Percentiles rank a stretch among this genome's conserved stretches.
phyloP scores from a whole-genome alignment of 2,113 vertebrate genomes.

The Nyctereutes procyonoides region DNA sequence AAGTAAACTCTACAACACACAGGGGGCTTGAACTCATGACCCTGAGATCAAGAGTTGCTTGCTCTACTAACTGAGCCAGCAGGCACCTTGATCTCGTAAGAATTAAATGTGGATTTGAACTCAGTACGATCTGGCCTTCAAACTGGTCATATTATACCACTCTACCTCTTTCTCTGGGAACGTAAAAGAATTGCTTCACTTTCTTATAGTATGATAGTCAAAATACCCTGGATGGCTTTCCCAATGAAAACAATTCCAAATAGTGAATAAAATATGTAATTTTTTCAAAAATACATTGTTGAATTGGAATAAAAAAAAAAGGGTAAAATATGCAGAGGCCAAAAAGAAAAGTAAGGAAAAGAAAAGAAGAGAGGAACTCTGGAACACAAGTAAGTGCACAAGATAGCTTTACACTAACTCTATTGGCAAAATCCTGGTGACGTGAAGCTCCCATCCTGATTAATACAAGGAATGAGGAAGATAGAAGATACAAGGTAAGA shows the following conservation, averaged over 20 bases:
- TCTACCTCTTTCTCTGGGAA: not conserved
- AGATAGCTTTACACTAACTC: not conserved
- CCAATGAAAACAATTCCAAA: constrained; percentile 5
- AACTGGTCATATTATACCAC: not conserved
- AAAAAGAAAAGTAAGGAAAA: not conserved
- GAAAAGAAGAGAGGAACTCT: not conserved
- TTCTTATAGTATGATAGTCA: not conserved
- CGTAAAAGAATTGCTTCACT: not conserved
- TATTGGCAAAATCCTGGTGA: not conserved
- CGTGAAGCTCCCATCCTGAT: not conserved
- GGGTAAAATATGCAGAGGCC: not conserved
- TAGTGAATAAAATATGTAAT: not conserved
- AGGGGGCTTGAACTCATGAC: too few species aligned
- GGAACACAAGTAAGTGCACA: not conserved
- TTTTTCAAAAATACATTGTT: not conserved
- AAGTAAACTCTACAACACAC: too few species aligned
- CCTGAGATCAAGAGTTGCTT: too few species aligned
- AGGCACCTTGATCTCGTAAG: not conserved
- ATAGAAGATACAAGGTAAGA: not conserved
- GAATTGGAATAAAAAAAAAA: not conserved
- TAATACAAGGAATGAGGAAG: not conserved
- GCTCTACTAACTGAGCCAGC: too few species aligned
- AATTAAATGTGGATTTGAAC: not conserved
- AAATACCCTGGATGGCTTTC: not conserved
- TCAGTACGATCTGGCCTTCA: not conserved